phyloP scores from a whole-genome alignment of 2,888 invertebrate genomes.

The Pandemis heparana region DNA sequence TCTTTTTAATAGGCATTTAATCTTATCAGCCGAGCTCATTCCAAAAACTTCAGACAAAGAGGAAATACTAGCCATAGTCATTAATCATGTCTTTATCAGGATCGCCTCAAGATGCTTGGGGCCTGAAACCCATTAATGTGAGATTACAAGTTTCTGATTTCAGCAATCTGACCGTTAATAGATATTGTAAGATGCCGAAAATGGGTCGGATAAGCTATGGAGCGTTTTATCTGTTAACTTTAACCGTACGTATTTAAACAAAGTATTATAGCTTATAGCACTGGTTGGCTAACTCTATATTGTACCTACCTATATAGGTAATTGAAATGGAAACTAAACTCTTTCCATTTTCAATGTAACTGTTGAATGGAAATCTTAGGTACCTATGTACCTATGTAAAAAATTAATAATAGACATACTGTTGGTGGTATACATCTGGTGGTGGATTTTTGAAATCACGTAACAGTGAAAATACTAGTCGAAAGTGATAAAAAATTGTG shows the following conservation, averaged over 20 bases:
- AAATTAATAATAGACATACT: too few species aligned
- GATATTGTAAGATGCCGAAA: conserved; percentile 27
- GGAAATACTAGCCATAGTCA: conserved; percentile 55
- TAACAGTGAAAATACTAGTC: too few species aligned
- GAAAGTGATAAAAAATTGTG: too few species aligned
- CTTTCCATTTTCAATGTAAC: not conserved
- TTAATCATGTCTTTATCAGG: conserved; percentile 69
- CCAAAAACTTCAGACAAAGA: conserved; percentile 57
- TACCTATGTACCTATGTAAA: too few species aligned
- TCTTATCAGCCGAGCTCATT: conserved; percentile 56
- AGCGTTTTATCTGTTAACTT: not conserved
- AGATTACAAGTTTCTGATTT: conserved; percentile 43
- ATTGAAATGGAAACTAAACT: not conserved
- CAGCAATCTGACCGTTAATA: conserved; percentile 35
- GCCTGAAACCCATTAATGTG: conserved; percentile 56
- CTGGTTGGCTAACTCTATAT: not conserved
- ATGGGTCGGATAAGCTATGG: not conserved
- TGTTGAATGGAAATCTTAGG: too few species aligned
- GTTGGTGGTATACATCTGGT: too few species aligned
- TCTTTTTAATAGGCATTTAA: conserved; percentile 42
- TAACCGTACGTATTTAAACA: not conserved
- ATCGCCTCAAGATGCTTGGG: conserved; percentile 55
- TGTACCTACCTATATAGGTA: not conserved
- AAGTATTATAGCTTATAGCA: not conserved
- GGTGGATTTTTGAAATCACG: too few species aligned